Conservation (phyloP, 1,140 invertebrate species). For the Drosophila rufa region DNA sequence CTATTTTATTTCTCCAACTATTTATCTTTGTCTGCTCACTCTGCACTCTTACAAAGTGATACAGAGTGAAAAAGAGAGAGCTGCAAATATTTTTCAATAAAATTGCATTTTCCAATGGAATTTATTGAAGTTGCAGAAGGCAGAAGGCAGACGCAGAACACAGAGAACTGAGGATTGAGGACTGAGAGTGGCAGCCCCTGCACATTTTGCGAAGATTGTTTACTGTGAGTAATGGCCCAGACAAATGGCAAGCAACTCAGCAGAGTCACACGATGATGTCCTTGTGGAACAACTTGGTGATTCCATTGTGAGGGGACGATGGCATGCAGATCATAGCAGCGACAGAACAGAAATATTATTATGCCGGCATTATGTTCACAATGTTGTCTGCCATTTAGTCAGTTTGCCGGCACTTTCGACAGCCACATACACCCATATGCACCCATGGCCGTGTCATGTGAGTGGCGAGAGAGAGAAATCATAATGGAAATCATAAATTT, state of each 20-base stretch:
- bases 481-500: constrained; percentile 78
- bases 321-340: constrained; percentile 74
- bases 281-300: constrained; percentile 5
- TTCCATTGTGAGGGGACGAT: constrained; percentile 22
- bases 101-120: constrained; percentile 71
- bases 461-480: constrained; percentile 11
- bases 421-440: constrained; percentile 6
- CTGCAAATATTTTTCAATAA: constrained; percentile 77
- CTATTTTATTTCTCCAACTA: background rate
- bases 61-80: constrained; percentile 10
- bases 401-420: constrained; percentile 19
- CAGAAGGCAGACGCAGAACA: background rate
- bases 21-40: constrained; percentile 42
- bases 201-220: constrained; percentile 56
- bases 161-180: background rate
- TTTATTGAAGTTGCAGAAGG: constrained; percentile 68
- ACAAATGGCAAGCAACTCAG: constrained; percentile 73
- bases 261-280: constrained; percentile 34
- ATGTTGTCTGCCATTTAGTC: constrained; percentile 81
- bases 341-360: constrained; percentile 83
- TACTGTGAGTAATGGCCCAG: constrained; percentile 79
- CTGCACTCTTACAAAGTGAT: constrained; percentile 16
- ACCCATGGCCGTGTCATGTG: constrained; percentile 51
- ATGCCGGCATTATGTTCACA: constrained; percentile 82
- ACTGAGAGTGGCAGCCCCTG: background rate